These are phyloP conservation scores for Darevskia nairensis DNA, from an alignment of 2,797 vertebrate genomes.

Conservation along the genomic window DNA sequence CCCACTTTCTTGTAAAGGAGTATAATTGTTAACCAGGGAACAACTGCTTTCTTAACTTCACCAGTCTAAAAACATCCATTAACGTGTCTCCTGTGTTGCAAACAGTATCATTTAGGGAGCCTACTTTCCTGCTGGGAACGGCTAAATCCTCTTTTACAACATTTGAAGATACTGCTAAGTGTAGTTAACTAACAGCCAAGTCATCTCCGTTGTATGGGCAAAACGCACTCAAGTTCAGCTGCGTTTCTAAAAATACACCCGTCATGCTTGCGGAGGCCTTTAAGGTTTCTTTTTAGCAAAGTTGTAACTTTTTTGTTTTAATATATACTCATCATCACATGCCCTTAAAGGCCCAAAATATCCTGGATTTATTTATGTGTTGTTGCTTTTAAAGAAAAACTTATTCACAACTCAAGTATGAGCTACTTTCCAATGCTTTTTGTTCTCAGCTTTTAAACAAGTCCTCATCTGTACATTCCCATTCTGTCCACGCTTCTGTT, in stretches of 20 bases:
- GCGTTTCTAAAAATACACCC: neutral
- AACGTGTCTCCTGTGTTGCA: neutral
- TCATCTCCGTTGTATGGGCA: neutral
- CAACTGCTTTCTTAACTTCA: neutral
- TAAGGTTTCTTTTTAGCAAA: neutral
- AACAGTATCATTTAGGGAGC: neutral
- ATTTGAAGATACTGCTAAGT: neutral
- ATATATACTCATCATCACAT: neutral
- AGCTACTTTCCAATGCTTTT: neutral
- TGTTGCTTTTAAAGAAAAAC: neutral
- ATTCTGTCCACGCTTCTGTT: neutral
- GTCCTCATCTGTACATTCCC: neutral
- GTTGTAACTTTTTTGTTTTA: neutral
- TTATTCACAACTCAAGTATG: neutral
- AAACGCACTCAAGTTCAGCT: slow-evolving; percentile 5
- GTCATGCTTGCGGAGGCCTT: neutral
- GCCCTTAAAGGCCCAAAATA: neutral
- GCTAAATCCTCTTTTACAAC: slow-evolving; percentile 19
- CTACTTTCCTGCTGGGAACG: neutral
- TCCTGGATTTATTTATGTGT: neutral
- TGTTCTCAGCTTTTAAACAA: neutral
- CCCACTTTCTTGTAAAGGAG: accelerated
- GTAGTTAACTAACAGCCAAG: no score
- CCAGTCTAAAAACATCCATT: neutral
- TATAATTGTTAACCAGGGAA: neutral